These are phyloP conservation scores for Adelges cooleyi DNA, from an alignment of 1,140 invertebrate species.

Conservation along the genomic window DNA sequence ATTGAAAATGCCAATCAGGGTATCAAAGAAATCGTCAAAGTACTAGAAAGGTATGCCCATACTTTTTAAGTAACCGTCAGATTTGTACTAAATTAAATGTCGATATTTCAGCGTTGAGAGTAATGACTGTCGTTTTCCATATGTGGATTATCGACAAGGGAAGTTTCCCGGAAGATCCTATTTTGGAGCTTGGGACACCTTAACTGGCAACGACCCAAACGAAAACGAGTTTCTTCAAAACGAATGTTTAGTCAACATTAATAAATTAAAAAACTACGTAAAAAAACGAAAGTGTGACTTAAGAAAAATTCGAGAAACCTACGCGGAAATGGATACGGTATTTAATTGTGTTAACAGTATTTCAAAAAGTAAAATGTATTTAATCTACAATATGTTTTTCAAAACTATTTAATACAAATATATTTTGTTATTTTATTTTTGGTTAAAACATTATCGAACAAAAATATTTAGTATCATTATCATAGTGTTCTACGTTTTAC, in stretches of 20 bases:
- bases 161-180: background rate
- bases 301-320: background rate
- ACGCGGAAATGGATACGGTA: background rate
- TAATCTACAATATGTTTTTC: too few relatives aligned
- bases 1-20: background rate
- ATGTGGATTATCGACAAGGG: background rate
- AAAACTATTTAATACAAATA: too few relatives aligned
- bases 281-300: background rate
- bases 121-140: background rate
- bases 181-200: background rate
- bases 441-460: too few relatives aligned
- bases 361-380: too few relatives aligned
- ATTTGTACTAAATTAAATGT: too few relatives aligned
- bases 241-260: background rate
- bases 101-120: background rate
- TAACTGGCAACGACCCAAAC: background rate
- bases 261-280: background rate
- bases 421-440: too few relatives aligned
- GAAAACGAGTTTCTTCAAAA: background rate
- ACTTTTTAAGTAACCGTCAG: too few relatives aligned
- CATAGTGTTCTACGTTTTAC: too few relatives aligned
- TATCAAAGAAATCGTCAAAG: background rate
- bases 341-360: too few relatives aligned
- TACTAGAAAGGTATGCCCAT: background rate
- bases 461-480: too few relatives aligned